Evolutionary conservation across 1,140 invertebrate species (phyloP).

Genomic region (Littorina saxatilis): DNA sequence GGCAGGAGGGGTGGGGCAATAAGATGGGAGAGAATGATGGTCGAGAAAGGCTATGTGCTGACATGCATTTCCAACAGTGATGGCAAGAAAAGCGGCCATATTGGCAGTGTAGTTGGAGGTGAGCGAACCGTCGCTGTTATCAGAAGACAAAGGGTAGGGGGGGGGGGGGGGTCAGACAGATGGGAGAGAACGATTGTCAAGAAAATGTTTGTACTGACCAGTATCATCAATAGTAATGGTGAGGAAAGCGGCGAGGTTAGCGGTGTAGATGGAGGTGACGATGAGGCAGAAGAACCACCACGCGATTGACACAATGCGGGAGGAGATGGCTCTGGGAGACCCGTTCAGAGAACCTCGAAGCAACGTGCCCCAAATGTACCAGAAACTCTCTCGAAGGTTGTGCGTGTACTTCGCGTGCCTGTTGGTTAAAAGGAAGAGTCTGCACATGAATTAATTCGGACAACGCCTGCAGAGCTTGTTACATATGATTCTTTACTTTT

Average conservation of each 20-base stretch:
- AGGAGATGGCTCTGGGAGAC: conserved; percentile 63
- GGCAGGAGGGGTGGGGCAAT: no score
- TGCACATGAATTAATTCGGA: no score
- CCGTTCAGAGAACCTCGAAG: conserved; percentile 62
- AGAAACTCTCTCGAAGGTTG: conserved; percentile 69
- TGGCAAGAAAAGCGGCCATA: background rate
- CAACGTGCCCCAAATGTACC: conserved; percentile 71
- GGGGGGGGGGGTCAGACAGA: no score
- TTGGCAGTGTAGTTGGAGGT: conserved; percentile 6
- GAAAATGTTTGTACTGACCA: background rate
- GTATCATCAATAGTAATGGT: conserved; percentile 65
- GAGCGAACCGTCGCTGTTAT: no score
- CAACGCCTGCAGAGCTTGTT: background rate
- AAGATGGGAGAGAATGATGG: no score
- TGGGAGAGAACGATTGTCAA: background rate
- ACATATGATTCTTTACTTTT: background rate
- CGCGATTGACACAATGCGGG: conserved; percentile 91
- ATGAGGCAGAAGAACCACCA: conserved; percentile 99
- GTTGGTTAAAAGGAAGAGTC: no score
- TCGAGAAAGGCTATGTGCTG: background rate
- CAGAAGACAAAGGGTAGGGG: no score
- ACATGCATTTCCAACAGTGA: background rate
- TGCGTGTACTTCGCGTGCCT: conserved; percentile 56
- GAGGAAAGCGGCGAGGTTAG: conserved; percentile 77
- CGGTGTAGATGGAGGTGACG: conserved; percentile 97